Conservation (phyloP, 2,888 invertebrate species). For the Hedychridium roseum region DNA sequence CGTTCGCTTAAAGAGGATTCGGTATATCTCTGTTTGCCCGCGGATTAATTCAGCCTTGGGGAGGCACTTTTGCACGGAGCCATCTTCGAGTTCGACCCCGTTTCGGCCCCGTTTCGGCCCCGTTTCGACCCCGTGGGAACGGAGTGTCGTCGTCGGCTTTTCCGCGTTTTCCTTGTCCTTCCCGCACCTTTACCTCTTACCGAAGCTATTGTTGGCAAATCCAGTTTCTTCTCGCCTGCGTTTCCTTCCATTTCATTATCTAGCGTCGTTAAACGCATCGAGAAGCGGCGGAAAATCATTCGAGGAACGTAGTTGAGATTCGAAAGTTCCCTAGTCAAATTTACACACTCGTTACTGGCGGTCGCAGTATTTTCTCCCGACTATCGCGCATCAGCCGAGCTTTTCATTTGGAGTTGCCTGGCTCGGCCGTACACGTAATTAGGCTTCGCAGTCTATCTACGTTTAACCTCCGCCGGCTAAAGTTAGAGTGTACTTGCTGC, state of each 20-base stretch:
- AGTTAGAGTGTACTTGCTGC: slow-evolving; percentile 9
- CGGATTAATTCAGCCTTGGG: slow-evolving; percentile 34
- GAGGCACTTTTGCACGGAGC: slow-evolving; percentile 26
- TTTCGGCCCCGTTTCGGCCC: slow-evolving; percentile 3
- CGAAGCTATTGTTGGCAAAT: too few relatives aligned
- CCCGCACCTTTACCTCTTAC: neutral
- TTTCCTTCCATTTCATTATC: too few relatives aligned
- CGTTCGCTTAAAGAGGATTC: slow-evolving; percentile 30
- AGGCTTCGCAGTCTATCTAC: too few relatives aligned
- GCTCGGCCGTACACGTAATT: neutral
- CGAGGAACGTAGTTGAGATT: too few relatives aligned
- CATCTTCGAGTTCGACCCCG: slow-evolving; percentile 14
- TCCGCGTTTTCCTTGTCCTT: slow-evolving; percentile 1
- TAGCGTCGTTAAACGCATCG: too few relatives aligned
- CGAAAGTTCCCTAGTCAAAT: too few relatives aligned
- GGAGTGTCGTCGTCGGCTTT: slow-evolving; percentile 10
- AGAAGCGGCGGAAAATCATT: too few relatives aligned
- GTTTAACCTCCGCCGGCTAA: too few relatives aligned
- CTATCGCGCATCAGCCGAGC: too few relatives aligned
- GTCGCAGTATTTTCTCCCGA: too few relatives aligned
- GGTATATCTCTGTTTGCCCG: slow-evolving; percentile 33
- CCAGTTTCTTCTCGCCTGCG: too few relatives aligned
- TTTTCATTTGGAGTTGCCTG: neutral
- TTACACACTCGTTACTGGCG: too few relatives aligned
- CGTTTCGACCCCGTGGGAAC: neutral